These are phyloP conservation scores for Nomada hirtipes DNA, from an alignment of 2,888 invertebrate species.

Conservation along the genomic window DNA sequence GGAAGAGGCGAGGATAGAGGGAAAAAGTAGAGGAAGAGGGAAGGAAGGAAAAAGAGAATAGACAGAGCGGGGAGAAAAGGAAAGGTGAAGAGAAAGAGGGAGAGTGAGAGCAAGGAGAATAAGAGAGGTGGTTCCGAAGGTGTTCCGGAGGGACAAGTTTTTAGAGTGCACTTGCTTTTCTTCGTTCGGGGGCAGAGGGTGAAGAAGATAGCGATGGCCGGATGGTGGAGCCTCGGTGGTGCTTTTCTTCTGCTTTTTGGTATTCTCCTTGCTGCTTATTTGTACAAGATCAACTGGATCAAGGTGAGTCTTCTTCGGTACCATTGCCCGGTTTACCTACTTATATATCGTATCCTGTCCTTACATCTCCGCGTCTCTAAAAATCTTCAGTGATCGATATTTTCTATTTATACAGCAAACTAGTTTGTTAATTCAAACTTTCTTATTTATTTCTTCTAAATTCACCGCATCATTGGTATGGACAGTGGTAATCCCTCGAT, in stretches of 20 bases:
- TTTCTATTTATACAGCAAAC: not conserved
- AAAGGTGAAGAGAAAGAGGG: constrained; percentile 15
- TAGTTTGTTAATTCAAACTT: too few species aligned
- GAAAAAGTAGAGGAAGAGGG: constrained; percentile 23
- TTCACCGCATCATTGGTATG: not conserved
- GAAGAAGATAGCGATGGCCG: constrained; percentile 67
- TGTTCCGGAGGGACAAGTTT: constrained; percentile 59
- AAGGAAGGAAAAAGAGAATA: constrained; percentile 23
- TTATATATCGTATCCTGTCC: constrained; percentile 8
- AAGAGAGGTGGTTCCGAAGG: constrained; percentile 59
- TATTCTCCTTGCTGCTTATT: constrained; percentile 75
- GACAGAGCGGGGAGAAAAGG: constrained; percentile 1
- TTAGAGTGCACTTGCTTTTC: constrained; percentile 59
- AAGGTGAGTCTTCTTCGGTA: constrained; percentile 72
- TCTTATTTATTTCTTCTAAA: too few species aligned
- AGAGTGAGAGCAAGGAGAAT: constrained; percentile 25
- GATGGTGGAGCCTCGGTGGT: constrained; percentile 66
- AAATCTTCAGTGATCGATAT: not conserved
- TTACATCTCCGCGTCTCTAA: not conserved
- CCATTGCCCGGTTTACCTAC: constrained; percentile 52
- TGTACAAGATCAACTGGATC: constrained; percentile 80
- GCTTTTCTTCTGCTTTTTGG: constrained; percentile 61
- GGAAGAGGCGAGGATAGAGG: constrained; percentile 11
- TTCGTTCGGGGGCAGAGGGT: constrained; percentile 60
- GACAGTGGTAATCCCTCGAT: too few species aligned